phyloP scores from a whole-genome alignment of 2,113 vertebrate species.

The Corythaeola cristata region DNA sequence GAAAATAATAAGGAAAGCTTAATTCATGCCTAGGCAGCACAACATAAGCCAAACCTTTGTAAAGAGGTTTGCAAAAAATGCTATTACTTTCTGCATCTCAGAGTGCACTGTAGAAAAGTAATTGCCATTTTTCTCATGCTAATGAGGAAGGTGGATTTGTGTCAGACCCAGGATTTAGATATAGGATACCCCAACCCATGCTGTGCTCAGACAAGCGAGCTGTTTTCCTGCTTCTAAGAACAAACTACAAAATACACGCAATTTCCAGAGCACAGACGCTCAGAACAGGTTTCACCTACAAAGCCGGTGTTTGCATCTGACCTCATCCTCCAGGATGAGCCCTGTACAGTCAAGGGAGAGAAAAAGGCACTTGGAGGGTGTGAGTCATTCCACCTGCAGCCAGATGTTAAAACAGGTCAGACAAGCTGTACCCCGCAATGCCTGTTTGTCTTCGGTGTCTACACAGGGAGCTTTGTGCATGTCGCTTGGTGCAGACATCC shows the following conservation, averaged over 20 bases:
- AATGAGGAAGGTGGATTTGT: background rate
- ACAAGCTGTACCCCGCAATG: background rate
- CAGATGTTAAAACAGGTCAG: conserved; percentile 16
- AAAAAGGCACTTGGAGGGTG: background rate
- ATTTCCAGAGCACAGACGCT: background rate
- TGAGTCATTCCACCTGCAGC: conserved; percentile 57
- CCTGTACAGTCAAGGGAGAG: background rate
- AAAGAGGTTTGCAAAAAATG: background rate
- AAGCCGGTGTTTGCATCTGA: background rate
- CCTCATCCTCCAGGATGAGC: background rate
- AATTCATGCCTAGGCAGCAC: background rate
- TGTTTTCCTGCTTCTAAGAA: background rate
- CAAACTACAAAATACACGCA: background rate
- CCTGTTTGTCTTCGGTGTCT: background rate
- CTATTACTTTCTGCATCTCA: background rate
- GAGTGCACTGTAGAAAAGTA: background rate
- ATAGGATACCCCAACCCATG: background rate
- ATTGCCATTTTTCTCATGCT: background rate
- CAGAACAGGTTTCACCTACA: background rate
- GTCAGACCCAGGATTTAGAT: background rate
- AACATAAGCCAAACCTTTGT: background rate
- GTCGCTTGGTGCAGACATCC: background rate
- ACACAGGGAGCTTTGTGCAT: background rate
- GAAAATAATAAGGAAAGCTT: background rate
- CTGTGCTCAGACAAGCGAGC: accelerated